Conservation (phyloP, 2,113 vertebrate species). For the Ictalurus furcatus region DNA sequence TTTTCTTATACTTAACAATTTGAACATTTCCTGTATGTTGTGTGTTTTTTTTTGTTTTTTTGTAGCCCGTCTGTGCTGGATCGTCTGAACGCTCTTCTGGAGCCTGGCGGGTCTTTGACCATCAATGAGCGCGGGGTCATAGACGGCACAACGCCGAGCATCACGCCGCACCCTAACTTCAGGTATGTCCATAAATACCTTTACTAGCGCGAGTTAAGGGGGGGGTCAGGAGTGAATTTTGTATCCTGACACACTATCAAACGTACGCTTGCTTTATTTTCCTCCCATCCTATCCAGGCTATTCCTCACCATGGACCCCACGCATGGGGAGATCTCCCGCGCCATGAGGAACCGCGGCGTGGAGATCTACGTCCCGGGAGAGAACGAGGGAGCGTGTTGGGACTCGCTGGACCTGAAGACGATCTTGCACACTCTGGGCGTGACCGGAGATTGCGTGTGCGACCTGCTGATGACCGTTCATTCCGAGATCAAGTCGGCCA, state of each 20-base stretch:
- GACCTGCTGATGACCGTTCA: conserved; percentile 84
- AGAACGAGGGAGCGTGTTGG: conserved; percentile 73
- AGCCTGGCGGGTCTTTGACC: conserved; percentile 91
- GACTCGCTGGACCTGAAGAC: conserved; percentile 85
- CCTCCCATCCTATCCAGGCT: conserved; percentile 72
- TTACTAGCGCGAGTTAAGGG: neutral
- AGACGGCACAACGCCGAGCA: conserved; percentile 83
- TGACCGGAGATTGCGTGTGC: conserved; percentile 84
- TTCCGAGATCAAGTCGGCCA: conserved; percentile 72
- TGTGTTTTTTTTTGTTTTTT: neutral
- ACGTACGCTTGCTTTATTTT: neutral
- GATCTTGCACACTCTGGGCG: conserved; percentile 83
- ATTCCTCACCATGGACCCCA: conserved; percentile 96
- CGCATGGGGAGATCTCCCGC: conserved; percentile 92
- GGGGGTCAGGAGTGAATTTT: neutral
- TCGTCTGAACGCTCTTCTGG: conserved; percentile 92
- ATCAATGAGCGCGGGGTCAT: conserved; percentile 92
- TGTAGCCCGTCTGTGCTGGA: conserved; percentile 92
- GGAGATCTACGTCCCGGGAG: conserved; percentile 89
- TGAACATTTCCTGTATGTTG: neutral
- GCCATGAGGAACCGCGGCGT: conserved; percentile 97
- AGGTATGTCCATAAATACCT: conserved; percentile 73
- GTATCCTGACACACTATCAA: neutral
- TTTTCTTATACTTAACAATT: neutral
- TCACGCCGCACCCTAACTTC: conserved; percentile 92